Base-by-base conservation (phyloP, 30 jellyfish, hydroid and myxozoan genomes). In the Hydractinia symbiolongicarpus region DNA sequence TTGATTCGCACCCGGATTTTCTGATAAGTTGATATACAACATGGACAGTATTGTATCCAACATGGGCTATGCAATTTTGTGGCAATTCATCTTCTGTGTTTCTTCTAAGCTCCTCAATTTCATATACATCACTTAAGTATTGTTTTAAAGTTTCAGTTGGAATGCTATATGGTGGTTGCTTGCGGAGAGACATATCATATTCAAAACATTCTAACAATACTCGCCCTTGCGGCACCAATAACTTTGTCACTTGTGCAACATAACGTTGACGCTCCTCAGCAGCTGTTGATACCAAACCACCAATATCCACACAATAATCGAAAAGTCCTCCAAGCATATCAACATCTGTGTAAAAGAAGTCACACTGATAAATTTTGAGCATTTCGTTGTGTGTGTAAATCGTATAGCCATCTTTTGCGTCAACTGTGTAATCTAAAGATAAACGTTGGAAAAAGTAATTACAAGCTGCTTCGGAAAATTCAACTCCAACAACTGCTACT, bases 401-500 rank as follows among this genome's bases (percentile, higher is more conserved):
- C 16, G 49, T 72, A 72, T 7, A 72, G 53, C 64, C 81, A 72
- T 72, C 55, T 8, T 7, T 54, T 72, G 49, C 95, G 73, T 79
- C 83, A 76, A 79, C 72, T 20, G 70, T 73, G 83, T 78, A 86
- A 64, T 79, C 88, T 14, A 88, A 57, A 21, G 56, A 53, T 70
- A 67, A 57, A 16, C 72, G 87, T 88, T 82, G 15, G 67, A 88
- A 88, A 73, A 88, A 88, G 4, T 52, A 84, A 52, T 76, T 61
- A 8, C 76, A 83, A 9, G 95, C 90, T 54, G 49, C 55, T 4
- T 88, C 94, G 9, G 82, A 16, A 9, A 88, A 84, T 55, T 88
- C 96, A 21, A 88, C 90, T 49, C 96, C 96, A 77, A 75, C 69
- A 5, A 83, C 96, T 17, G 83, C 4, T 56, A 81, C 89, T 20